These are phyloP conservation scores for Etia nguti DNA, from an alignment of 2,113 vertebrate genomes.

Conservation along the genomic window DNA sequence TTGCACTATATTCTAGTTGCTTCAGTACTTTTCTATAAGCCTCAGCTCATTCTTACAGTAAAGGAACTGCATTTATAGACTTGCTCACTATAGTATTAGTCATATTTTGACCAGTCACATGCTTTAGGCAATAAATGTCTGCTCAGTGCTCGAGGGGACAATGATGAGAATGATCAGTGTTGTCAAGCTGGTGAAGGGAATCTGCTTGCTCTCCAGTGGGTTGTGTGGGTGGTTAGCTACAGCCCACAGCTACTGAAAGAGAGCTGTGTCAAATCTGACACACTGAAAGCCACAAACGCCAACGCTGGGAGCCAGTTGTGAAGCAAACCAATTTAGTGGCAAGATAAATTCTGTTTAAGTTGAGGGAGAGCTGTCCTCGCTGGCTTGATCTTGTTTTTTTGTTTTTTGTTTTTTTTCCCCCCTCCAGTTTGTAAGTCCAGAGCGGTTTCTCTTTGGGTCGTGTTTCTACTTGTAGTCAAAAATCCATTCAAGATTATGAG, in stretches of 20 bases:
- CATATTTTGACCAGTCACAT: conserved; percentile 25
- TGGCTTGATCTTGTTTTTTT: neutral
- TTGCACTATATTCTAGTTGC: neutral
- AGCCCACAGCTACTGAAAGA: conserved; percentile 40
- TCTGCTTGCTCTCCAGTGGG: conserved; percentile 35
- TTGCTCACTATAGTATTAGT: neutral
- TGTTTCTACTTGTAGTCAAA: neutral
- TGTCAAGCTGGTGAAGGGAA: conserved; percentile 44
- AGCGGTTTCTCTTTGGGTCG: neutral
- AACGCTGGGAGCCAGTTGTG: conserved; percentile 42
- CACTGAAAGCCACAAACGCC: conserved; percentile 34
- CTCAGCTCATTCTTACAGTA: neutral
- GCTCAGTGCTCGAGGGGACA: neutral
- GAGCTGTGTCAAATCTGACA: conserved; percentile 54
- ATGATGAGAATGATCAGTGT: conserved; percentile 48
- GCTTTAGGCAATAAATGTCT: conserved; percentile 17
- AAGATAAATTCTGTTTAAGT: conserved; percentile 8
- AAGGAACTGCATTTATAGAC: neutral
- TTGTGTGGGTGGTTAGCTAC: conserved; percentile 39
- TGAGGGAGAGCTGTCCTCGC: neutral
- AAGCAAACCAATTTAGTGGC: conserved; percentile 37
- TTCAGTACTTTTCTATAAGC: neutral
- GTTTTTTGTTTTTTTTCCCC: neutral
- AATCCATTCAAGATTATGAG: neutral
- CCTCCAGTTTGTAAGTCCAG: neutral